phyloP scores from a whole-genome alignment of 1,140 invertebrate species.

The Lepidurus arcticus region DNA sequence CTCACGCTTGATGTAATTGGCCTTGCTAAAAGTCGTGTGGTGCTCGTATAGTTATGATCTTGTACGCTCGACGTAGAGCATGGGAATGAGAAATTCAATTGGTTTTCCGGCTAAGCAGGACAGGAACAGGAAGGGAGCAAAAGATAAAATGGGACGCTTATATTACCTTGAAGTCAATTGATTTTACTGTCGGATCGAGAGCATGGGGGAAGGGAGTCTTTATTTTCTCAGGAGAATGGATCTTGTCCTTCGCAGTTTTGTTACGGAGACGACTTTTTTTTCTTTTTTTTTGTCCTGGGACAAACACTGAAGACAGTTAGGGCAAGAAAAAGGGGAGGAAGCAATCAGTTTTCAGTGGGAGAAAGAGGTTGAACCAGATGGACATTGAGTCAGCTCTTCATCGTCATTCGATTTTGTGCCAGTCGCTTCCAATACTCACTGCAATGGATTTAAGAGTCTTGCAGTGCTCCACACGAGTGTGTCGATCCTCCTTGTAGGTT shows the following conservation, averaged over 20 bases:
- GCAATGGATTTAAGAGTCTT: not conserved
- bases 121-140: not conserved
- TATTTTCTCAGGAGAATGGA: not conserved
- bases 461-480: not conserved
- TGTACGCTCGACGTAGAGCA: not conserved
- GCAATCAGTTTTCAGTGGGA: slow-evolving; percentile 14
- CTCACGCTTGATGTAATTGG: not conserved
- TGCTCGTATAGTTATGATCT: not conserved
- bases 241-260: not conserved
- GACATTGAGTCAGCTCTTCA: slow-evolving; percentile 21
- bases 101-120: not conserved
- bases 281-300: not conserved
- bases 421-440: not conserved
- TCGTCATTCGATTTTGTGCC: slow-evolving; percentile 3
- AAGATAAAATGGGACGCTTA: slow-evolving; percentile 9
- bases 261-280: not conserved
- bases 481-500: not conserved
- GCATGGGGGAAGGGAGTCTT: not conserved
- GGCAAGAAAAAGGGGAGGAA: not conserved
- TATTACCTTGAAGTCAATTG: slow-evolving; percentile 5
- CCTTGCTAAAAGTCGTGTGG: not conserved
- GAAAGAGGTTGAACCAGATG: not conserved
- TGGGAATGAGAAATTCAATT: slow-evolving; percentile 6
- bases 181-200: slow-evolving; percentile 14
- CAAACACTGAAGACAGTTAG: not conserved